Conservation (phyloP, 2,888 invertebrate genomes). For the Kuschelorhynchus macadamiae region DNA sequence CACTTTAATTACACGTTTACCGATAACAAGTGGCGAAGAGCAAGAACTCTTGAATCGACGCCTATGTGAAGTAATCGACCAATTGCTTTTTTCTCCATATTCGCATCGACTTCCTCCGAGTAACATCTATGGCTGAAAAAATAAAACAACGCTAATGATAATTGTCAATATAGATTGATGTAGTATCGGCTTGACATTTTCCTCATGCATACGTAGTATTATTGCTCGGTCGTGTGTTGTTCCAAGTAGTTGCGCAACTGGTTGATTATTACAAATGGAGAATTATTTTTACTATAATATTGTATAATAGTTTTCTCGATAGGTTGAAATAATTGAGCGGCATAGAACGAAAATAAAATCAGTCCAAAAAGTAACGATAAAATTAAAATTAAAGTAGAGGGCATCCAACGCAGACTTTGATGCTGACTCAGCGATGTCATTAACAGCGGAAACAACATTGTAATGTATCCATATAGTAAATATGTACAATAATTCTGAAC, state of each 20-base stretch:
- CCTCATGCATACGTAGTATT: background rate
- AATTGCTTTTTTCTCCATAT: background rate
- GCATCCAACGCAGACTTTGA: background rate
- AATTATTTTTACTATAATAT: background rate
- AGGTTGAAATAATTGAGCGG: background rate
- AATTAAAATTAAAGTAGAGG: background rate
- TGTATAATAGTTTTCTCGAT: no score
- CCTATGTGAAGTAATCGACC: background rate
- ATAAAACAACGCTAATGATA: no score
- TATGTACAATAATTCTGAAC: background rate
- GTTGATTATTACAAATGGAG: background rate
- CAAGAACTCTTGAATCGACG: background rate
- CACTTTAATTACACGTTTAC: background rate
- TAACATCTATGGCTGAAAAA: no score
- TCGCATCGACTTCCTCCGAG: no score
- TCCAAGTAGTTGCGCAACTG: background rate
- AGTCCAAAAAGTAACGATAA: background rate
- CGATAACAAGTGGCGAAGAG: background rate
- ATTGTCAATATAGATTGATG: no score
- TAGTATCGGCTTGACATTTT: no score
- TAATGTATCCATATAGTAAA: background rate
- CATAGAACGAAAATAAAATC: background rate
- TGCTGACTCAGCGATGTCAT: background rate
- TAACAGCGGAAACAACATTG: background rate
- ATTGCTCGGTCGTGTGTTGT: background rate